Evolutionary conservation across 1,140 invertebrate genomes (phyloP), one percentile per base, ranked within the genome.

Genomic region (Sitodiplosis mosellana): DNA sequence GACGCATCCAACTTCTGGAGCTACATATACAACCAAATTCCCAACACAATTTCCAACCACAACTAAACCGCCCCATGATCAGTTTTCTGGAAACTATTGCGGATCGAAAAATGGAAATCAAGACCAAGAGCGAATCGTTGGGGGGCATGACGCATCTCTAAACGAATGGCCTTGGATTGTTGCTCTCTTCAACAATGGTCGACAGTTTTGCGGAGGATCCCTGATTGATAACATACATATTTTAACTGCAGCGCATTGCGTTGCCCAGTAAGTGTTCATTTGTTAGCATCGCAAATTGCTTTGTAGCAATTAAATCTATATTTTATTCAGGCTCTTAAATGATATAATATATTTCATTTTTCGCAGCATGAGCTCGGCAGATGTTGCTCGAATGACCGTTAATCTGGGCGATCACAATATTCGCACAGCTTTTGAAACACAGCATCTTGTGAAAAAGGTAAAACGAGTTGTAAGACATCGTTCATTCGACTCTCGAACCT

Each of bases 191-290:
- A 88, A 87, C 59, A 74, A 71, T 11, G 82, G 81, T 27, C 3
- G 83, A 45, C 83, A 90, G 59, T 90, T 91, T 63, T 93, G 89
- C 61, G 89, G 87, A 1, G 89, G 87, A 6, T 85, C 88, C 0
- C 70, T 93, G 14, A 84, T 93, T 42, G 85, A 88, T 56, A 72
- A 79, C 41, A 67, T 58, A 33, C 89, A 90, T 61, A 78, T 93
- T 21, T 66, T 95, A 1, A 84, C 88, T 2, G 89, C 89, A 1
- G 88, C 89, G 12, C 89, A 94, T 66, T 94, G 89, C 60, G 82
- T 90, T 38, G 83, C 84, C 33, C 80, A 87, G 85, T 88, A 72
- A 77, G 22, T 41, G 49, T 42, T 33, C 22, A 46, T 46, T 46
- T 19, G 18, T 5, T 19, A 7, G 6, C 18, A 45, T 5, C 3